Percentiles rank a stretch among this genome's conserved stretches.
Evolutionary conservation across 1,140 invertebrate species (phyloP).

Genomic region (Amphibalanus amphitrite): DNA sequence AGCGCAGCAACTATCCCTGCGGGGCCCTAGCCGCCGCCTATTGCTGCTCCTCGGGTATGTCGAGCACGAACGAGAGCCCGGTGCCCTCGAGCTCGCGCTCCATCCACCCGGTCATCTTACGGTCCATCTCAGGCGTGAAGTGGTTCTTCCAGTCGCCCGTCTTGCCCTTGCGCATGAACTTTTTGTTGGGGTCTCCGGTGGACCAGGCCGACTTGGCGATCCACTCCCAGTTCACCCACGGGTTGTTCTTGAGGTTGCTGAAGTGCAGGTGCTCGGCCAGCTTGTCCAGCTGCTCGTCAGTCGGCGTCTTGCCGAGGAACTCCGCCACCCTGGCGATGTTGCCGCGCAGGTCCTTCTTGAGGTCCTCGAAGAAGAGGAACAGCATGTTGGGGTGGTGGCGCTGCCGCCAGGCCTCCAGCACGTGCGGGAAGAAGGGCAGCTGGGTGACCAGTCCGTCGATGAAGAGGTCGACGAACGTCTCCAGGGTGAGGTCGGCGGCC

Average conservation of each 20-base stretch:
- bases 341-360: constrained; percentile 35
- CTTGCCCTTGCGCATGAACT: constrained; percentile 3
- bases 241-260: constrained; percentile 55
- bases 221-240: constrained; percentile 41
- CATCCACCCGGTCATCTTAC: constrained; percentile 22
- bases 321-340: constrained; percentile 46
- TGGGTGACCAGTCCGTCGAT: neutral
- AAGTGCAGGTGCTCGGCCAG: constrained; percentile 59
- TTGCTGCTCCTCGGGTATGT: neutral
- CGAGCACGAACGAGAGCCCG: constrained; percentile 18
- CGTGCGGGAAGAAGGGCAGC: constrained; percentile 13
- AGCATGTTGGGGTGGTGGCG: constrained; percentile 53
- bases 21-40: too few relatives aligned
- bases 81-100: constrained; percentile 15
- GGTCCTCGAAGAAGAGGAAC: constrained; percentile 66
- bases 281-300: constrained; percentile 40
- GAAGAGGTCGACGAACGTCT: neutral
- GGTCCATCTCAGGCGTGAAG: constrained; percentile 21
- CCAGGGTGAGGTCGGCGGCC: neutral
- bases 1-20: too few relatives aligned
- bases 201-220: neutral
- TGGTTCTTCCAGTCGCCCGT: constrained; percentile 29
- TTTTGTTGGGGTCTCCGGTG: neutral
- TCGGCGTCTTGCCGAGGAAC: constrained; percentile 49
- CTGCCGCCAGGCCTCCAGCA: constrained; percentile 44